phyloP scores from a whole-genome alignment of 2,113 vertebrate species.

The Urocolius indicus region DNA sequence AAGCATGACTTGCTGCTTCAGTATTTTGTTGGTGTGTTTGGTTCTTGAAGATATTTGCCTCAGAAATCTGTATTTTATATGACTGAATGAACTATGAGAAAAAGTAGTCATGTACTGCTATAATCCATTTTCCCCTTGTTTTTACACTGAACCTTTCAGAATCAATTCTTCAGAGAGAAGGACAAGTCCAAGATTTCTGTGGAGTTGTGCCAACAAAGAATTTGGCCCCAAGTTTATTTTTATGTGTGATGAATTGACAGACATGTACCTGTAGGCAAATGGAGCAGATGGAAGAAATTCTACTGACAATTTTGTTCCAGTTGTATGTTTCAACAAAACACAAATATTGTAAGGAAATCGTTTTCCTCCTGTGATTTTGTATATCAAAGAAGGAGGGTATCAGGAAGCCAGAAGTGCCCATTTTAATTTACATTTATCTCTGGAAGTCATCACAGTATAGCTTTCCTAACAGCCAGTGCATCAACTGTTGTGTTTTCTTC shows the following conservation, averaged over 20 bases:
- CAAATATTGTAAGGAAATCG: not conserved
- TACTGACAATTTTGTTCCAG: not conserved
- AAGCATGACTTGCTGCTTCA: not conserved
- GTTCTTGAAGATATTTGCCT: not conserved
- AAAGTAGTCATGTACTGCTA: not conserved
- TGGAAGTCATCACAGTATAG: not conserved
- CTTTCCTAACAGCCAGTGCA: not conserved
- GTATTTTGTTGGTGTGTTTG: not conserved
- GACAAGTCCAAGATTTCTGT: not conserved
- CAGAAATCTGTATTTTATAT: not conserved
- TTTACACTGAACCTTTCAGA: not conserved
- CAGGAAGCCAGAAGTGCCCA: not conserved
- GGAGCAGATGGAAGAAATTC: slow-evolving; percentile 48
- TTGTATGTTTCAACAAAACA: slow-evolving; percentile 1
- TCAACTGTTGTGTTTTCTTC: not conserved
- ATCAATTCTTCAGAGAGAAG: not conserved
- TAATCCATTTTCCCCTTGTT: not conserved
- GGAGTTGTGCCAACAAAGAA: slow-evolving; percentile 7
- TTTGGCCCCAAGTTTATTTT: not conserved
- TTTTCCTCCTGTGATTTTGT: not conserved
- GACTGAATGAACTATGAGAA: not conserved
- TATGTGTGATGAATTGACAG: slow-evolving; percentile 25
- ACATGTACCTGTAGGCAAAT: slow-evolving; percentile 32
- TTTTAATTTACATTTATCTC: not conserved
- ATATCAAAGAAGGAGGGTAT: not conserved